Conservation (phyloP, 2,888 invertebrate genomes). For the Rhimphoctona megacephalus region DNA sequence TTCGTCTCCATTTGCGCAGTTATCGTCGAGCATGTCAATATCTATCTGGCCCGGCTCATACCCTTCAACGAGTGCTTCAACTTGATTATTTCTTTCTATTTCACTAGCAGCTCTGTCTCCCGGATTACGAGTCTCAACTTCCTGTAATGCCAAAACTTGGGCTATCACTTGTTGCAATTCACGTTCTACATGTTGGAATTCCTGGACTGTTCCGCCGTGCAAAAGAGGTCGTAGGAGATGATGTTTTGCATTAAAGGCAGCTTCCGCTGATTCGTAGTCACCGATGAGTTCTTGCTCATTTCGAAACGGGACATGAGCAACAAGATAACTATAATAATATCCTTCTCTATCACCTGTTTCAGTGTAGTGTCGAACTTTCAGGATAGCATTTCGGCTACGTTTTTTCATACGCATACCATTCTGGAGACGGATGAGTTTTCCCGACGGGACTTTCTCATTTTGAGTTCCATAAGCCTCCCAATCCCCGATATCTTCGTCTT, state of each 20-base stretch:
- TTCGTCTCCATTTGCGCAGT: constrained; percentile 18
- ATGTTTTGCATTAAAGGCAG: neutral
- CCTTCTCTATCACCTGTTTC: no score
- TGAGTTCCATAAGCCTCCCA: constrained; percentile 31
- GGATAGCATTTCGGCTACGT: no score
- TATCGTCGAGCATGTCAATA: constrained; percentile 36
- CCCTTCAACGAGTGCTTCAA: constrained; percentile 34
- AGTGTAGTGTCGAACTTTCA: no score
- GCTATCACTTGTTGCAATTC: constrained; percentile 40
- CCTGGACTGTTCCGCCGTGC: neutral
- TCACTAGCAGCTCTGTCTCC: neutral
- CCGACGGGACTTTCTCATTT: neutral
- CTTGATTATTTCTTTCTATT: constrained; percentile 5
- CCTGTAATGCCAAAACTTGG: constrained; percentile 23
- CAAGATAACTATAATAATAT: no score
- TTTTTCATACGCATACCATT: no score
- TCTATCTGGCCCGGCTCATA: constrained; percentile 30
- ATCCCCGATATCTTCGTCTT: constrained; percentile 40
- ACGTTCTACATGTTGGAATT: constrained; percentile 16
- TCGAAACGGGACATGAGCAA: no score
- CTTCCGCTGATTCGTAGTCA: no score
- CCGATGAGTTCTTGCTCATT: no score
- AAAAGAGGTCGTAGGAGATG: neutral
- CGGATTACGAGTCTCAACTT: neutral
- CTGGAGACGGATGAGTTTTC: no score